Evolutionary conservation across 2,888 invertebrate genomes (phyloP).

Genomic region (Branchellion lobata): DNA sequence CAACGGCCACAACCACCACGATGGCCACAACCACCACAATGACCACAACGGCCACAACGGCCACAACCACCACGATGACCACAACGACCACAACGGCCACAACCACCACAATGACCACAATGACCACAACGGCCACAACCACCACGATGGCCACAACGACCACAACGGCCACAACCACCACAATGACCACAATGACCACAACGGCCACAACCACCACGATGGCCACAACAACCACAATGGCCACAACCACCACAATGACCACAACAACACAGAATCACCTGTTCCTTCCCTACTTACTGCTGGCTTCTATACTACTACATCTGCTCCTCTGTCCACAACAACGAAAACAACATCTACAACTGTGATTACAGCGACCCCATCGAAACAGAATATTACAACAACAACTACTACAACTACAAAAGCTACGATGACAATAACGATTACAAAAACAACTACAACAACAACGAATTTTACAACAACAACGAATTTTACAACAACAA

Average conservation of each 20-base stretch:
- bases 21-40: not conserved
- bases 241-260: not conserved
- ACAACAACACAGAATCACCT: not conserved
- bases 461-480: not conserved
- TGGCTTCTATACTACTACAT: too few species aligned
- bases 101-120: not conserved
- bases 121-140: not conserved
- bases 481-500: not conserved
- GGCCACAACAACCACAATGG: not conserved
- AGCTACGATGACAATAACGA: not conserved
- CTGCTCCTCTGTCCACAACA: not conserved
- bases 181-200: too few species aligned
- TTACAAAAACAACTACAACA: not conserved
- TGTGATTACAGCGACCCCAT: not conserved
- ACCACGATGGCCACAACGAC: conserved; percentile 5
- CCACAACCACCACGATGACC: not conserved
- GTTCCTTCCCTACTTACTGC: too few species aligned
- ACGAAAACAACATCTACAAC: not conserved
- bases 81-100: not conserved
- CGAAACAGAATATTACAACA: not conserved
- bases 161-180: not conserved
- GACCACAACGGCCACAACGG: not conserved
- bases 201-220: not conserved
- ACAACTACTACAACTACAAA: conserved; percentile 7
- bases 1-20: not conserved